These are phyloP conservation scores for Plebejus argus DNA, from an alignment of 2,888 invertebrate genomes.

Conservation along the genomic window DNA sequence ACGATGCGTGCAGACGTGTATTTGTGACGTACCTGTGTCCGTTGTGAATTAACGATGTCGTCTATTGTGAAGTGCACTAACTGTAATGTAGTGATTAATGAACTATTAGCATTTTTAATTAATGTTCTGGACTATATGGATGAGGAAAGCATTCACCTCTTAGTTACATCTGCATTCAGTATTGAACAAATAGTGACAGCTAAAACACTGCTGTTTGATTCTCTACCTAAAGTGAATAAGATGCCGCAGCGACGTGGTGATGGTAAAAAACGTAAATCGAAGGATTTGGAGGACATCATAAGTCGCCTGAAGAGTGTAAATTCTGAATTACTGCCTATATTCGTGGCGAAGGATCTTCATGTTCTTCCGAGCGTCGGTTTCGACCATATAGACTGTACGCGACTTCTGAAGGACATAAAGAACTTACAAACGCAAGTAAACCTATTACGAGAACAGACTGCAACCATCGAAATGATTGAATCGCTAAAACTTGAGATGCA, in stretches of 20 bases:
- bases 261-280: conserved; percentile 33
- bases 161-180: conserved; percentile 31
- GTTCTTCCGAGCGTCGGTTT: conserved; percentile 34
- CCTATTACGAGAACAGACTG: conserved; percentile 32
- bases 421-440: conserved; percentile 25
- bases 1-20: neutral
- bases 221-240: conserved; percentile 30
- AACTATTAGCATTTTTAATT: neutral
- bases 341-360: conserved; percentile 36
- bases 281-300: conserved; percentile 38
- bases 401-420: conserved; percentile 33
- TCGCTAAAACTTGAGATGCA: neutral
- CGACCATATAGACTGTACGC: conserved; percentile 36
- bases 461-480: conserved; percentile 32
- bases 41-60: neutral
- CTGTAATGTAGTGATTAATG: conserved; percentile 3
- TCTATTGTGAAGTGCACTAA: conserved; percentile 8
- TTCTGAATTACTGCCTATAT: conserved; percentile 36
- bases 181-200: conserved; percentile 28
- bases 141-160: conserved; percentile 31
- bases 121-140: neutral
- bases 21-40: neutral
- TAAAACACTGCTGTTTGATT: conserved; percentile 32
- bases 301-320: conserved; percentile 30
- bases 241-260: conserved; percentile 31